A percentile compares a stretch with the other conserved stretches of the same genome.
phyloP scores from a whole-genome alignment of 2,797 vertebrate species.

The Microchirus variegatus region DNA sequence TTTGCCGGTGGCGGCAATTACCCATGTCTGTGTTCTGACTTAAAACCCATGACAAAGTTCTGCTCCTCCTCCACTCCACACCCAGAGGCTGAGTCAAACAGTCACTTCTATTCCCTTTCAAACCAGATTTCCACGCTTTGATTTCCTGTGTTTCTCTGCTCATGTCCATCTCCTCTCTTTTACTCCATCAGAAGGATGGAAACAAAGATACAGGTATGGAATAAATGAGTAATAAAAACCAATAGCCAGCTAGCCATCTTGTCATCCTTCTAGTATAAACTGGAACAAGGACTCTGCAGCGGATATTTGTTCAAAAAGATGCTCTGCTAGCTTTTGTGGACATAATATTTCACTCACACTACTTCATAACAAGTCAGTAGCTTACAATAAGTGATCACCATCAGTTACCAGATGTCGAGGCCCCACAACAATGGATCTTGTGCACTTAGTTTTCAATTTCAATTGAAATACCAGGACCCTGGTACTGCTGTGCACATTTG shows the following conservation, averaged over 20 bases:
- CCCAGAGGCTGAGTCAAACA: conserved; percentile 63
- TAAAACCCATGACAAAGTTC: conserved; percentile 58
- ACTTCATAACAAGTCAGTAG: neutral
- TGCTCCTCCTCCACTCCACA: conserved; percentile 45
- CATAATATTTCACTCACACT: conserved; percentile 7
- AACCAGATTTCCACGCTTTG: conserved; percentile 66
- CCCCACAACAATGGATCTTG: too few species aligned
- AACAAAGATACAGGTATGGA: conserved; percentile 51
- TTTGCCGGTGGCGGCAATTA: conserved; percentile 69
- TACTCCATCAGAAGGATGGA: conserved; percentile 34
- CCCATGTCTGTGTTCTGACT: conserved; percentile 62
- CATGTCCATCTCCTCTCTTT: conserved; percentile 33
- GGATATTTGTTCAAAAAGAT: too few species aligned
- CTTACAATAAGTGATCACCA: conserved; percentile 1
- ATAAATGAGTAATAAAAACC: conserved; percentile 33
- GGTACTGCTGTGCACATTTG: too few species aligned
- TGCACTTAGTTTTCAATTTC: too few species aligned
- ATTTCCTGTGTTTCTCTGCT: conserved; percentile 45
- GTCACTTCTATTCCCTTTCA: conserved; percentile 61
- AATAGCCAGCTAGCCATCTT: conserved; percentile 3
- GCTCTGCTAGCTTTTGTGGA: conserved; percentile 12
- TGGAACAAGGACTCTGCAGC: neutral
- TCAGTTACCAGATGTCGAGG: neutral
- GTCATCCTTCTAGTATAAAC: conserved; percentile 13
- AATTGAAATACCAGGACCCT: too few species aligned